phyloP scores from a whole-genome alignment of 1,140 invertebrate genomes.

The Diabrotica undecimpunctata region DNA sequence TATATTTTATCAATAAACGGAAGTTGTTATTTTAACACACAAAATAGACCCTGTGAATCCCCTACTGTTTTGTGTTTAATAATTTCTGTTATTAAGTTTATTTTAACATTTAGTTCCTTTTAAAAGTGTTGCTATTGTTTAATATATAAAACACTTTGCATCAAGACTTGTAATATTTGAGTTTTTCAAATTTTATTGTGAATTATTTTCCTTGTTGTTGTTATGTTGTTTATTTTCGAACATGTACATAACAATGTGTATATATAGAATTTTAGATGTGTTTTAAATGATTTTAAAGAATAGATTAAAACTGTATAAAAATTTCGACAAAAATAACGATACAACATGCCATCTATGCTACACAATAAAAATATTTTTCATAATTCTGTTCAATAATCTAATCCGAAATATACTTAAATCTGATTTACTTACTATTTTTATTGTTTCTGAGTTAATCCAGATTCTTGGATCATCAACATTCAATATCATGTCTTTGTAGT shows the following conservation, averaged over 20 bases:
- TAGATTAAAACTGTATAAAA: constrained; percentile 6
- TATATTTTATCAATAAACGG: no score
- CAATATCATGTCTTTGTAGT: no score
- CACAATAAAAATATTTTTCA: no score
- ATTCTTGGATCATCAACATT: no score
- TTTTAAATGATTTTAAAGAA: not conserved
- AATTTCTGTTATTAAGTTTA: constrained; percentile 1
- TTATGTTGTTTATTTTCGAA: constrained; percentile 20
- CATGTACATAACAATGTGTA: constrained; percentile 15
- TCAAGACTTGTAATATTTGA: constrained; percentile 23
- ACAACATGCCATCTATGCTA: no score
- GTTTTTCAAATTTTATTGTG: constrained; percentile 21
- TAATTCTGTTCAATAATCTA: no score
- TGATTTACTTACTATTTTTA: no score
- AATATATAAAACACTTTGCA: not conserved
- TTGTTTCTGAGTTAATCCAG: no score
- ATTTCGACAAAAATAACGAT: not conserved
- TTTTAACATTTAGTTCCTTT: constrained; percentile 15
- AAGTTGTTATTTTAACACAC: no score
- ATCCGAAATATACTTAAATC: no score
- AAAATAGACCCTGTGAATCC: not conserved
- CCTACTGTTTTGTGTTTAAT: constrained; percentile 7
- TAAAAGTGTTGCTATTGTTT: not conserved
- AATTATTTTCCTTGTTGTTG: constrained; percentile 18
- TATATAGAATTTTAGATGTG: constrained; percentile 9